Conservation (phyloP, 2,113 vertebrate genomes). For the Psittacus erithacus region DNA sequence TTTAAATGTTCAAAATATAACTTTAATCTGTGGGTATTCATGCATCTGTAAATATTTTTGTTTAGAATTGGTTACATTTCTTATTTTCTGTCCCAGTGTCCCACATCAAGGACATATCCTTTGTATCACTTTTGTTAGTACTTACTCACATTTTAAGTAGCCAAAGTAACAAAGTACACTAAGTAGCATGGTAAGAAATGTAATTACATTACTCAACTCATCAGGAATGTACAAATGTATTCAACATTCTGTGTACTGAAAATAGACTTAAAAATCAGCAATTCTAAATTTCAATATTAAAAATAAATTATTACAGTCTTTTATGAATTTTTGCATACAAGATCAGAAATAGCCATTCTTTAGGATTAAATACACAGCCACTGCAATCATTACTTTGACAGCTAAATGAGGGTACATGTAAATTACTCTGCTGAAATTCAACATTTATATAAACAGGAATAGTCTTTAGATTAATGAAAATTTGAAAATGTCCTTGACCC, state of each 20-base stretch:
- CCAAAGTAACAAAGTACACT: neutral
- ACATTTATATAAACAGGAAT: neutral
- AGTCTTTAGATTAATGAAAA: neutral
- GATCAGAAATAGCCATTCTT: constrained; percentile 7
- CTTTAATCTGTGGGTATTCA: neutral
- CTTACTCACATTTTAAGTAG: neutral
- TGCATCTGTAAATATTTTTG: neutral
- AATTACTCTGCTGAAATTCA: constrained; percentile 6
- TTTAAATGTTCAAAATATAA: neutral
- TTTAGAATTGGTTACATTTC: neutral
- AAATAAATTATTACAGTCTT: constrained; percentile 4
- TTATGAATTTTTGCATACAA: neutral
- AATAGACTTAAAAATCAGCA: constrained; percentile 2
- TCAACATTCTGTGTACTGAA: neutral
- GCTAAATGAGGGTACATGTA: neutral
- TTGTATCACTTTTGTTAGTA: neutral
- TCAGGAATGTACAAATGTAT: neutral
- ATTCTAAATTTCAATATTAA: constrained; percentile 14
- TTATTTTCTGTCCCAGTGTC: neutral
- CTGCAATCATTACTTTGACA: neutral
- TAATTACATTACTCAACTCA: neutral
- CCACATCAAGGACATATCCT: neutral
- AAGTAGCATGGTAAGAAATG: neutral
- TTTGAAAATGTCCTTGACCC: neutral
- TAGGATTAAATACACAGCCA: neutral